These are phyloP conservation scores for Anastrepha ludens DNA, from an alignment of 1,140 invertebrate species.

Conservation along the genomic window DNA sequence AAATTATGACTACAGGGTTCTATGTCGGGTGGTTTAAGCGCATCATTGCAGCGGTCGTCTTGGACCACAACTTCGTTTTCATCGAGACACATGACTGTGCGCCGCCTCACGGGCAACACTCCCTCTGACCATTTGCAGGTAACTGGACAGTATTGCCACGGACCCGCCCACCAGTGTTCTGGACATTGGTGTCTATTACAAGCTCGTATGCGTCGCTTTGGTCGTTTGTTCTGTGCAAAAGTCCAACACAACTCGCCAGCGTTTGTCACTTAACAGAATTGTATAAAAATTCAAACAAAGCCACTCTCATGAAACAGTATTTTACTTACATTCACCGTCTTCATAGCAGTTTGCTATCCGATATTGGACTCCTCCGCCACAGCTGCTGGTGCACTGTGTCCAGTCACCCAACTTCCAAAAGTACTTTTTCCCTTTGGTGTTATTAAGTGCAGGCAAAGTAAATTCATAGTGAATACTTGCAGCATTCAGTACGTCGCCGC, in stretches of 20 bases:
- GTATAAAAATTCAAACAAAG: neutral
- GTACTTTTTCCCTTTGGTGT: slow-evolving; percentile 78
- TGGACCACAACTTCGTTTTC: slow-evolving; percentile 81
- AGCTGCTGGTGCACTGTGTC: slow-evolving; percentile 85
- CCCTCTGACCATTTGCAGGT: slow-evolving; percentile 76
- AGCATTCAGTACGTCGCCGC: slow-evolving; percentile 85
- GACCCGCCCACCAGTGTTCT: slow-evolving; percentile 86
- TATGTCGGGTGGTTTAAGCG: slow-evolving; percentile 78
- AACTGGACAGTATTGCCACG: slow-evolving; percentile 88
- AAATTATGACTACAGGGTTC: slow-evolving; percentile 79
- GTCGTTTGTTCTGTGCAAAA: slow-evolving; percentile 78
- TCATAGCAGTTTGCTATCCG: slow-evolving; percentile 81
- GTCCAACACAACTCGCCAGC: slow-evolving; percentile 81
- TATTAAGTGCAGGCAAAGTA: slow-evolving; percentile 80
- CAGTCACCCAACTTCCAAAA: slow-evolving; percentile 84
- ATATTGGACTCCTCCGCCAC: slow-evolving; percentile 89
- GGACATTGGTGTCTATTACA: slow-evolving; percentile 85
- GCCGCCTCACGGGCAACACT: slow-evolving; percentile 77
- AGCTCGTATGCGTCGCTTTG: slow-evolving; percentile 77
- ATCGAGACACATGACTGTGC: slow-evolving; percentile 85
- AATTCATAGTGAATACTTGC: slow-evolving; percentile 90
- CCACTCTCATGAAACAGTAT: neutral
- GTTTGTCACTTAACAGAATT: slow-evolving; percentile 74
- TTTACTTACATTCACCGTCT: slow-evolving; percentile 76
- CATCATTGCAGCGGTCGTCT: slow-evolving; percentile 80